Evolutionary conservation across 2,888 invertebrate genomes (phyloP).

Genomic region (Cryptocephalus primarius): DNA sequence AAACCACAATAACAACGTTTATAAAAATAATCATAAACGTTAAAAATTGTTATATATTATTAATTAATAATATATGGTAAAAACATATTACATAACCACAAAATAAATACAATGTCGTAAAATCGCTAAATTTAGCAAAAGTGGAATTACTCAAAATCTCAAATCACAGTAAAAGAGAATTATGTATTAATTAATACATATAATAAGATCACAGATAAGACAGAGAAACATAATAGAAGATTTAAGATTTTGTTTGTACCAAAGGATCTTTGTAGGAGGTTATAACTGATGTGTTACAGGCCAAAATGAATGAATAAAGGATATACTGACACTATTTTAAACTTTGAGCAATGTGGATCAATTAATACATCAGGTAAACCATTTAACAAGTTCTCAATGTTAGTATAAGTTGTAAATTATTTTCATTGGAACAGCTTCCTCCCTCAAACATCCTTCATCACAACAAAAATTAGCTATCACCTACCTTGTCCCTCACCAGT

Average conservation of each 20-base stretch:
- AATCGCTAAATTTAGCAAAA: slow-evolving; percentile 17
- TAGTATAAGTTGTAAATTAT: too few relatives aligned
- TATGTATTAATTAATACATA: background rate
- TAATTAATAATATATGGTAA: slow-evolving; percentile 6
- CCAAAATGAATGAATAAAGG: too few relatives aligned
- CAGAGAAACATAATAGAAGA: background rate
- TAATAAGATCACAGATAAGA: background rate
- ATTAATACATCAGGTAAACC: too few relatives aligned
- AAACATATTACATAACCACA: slow-evolving; percentile 3
- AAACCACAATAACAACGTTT: slow-evolving; percentile 2
- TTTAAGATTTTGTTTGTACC: too few relatives aligned
- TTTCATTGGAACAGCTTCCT: too few relatives aligned
- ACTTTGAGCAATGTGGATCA: too few relatives aligned
- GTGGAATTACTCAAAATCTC: background rate
- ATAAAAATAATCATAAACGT: slow-evolving; percentile 14
- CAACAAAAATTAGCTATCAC: slow-evolving; percentile 13
- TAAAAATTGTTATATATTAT: slow-evolving; percentile 5
- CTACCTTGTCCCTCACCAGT: slow-evolving; percentile 36
- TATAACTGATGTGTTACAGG: too few relatives aligned
- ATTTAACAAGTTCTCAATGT: too few relatives aligned
- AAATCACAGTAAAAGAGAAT: too few relatives aligned
- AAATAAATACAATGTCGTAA: slow-evolving; percentile 20
- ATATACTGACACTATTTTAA: too few relatives aligned
- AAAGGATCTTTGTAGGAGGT: too few relatives aligned
- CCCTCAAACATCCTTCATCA: too few relatives aligned